Conservation (phyloP, 2,797 vertebrate species). For the Sparus aurata region DNA sequence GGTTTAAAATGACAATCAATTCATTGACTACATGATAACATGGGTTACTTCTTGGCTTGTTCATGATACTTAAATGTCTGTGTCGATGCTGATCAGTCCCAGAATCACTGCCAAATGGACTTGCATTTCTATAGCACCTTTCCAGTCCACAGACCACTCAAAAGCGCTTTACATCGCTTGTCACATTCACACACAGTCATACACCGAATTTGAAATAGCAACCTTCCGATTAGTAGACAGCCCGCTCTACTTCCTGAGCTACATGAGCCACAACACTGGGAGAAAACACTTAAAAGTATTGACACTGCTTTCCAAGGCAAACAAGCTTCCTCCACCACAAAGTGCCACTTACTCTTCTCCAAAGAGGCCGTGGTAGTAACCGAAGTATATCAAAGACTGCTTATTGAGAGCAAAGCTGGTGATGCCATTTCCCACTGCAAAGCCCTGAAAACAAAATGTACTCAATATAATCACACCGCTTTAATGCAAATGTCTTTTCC, state of each 20-base stretch:
- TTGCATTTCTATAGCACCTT: too few species aligned
- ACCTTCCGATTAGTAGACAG: too few species aligned
- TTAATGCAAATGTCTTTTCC: not conserved
- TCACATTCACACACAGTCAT: too few species aligned
- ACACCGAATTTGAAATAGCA: too few species aligned
- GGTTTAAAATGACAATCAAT: not conserved
- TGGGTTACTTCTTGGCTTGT: not conserved
- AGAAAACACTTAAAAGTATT: not conserved
- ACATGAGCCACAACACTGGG: too few species aligned
- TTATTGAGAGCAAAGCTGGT: conserved; percentile 84
- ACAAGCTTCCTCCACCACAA: not conserved
- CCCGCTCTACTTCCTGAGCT: too few species aligned
- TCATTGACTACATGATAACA: not conserved
- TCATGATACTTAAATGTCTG: not conserved
- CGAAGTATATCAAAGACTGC: conserved; percentile 85
- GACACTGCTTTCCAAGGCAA: not conserved
- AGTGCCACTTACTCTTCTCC: conserved; percentile 83
- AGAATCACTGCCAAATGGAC: not conserved
- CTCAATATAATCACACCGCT: not conserved
- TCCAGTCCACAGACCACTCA: too few species aligned
- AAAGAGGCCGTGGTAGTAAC: conserved; percentile 87
- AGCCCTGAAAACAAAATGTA: conserved; percentile 77
- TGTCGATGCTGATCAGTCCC: not conserved
- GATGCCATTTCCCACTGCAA: conserved; percentile 86
- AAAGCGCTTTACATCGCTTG: too few species aligned